phyloP scores from a whole-genome alignment of 2,113 vertebrate species.

The Acrocephalus arundinaceus region DNA sequence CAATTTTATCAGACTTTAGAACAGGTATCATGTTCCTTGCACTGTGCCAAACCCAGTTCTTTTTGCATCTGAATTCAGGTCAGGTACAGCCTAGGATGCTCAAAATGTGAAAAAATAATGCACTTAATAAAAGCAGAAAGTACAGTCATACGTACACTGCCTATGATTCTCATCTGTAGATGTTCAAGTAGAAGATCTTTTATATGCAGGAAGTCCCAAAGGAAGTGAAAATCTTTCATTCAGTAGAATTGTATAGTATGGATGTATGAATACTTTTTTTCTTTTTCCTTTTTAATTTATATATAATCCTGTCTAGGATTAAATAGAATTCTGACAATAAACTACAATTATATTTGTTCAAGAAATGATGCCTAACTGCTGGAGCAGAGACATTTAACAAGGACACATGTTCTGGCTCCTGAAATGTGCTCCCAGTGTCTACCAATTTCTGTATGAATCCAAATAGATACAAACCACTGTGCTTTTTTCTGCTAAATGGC shows the following conservation, averaged over 20 bases:
- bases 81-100: background rate
- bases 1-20: conserved; percentile 6
- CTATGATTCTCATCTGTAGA: background rate
- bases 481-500: background rate
- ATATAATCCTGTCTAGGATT: background rate
- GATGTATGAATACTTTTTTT: background rate
- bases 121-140: background rate
- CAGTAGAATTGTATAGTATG: background rate
- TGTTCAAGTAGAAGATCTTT: background rate
- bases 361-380: background rate
- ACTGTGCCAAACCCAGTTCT: background rate
- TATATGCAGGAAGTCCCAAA: background rate
- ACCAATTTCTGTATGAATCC: background rate
- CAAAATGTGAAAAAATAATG: background rate
- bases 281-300: background rate
- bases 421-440: background rate
- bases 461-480: background rate
- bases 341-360: background rate
- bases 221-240: background rate
- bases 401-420: background rate
- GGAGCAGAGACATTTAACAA: background rate
- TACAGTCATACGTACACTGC: background rate
- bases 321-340: background rate
- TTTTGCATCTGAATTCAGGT: background rate
- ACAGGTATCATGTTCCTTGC: background rate